Evolutionary conservation across 2,113 vertebrate genomes (phyloP), one percentile per base, ranked within the genome.

Genomic region (Planiliza haematocheilus): DNA sequence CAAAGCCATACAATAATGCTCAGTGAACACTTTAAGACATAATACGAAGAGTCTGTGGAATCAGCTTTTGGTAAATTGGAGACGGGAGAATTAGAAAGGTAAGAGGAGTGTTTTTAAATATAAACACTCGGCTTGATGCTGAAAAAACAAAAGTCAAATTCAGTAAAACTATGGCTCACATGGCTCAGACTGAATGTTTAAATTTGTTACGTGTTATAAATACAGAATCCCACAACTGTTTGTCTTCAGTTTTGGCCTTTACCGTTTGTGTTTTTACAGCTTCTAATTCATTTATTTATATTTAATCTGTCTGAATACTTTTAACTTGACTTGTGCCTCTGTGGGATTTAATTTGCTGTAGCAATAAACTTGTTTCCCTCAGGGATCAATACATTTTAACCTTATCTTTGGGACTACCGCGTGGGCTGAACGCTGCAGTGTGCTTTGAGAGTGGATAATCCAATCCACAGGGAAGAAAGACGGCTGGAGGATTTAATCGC

Each of bases 401-500:
- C 62, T 69, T 36, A 59, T 70, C 60, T 59, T 42, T 38, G 14
- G n/a, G 52, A 52, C 16, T 36, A 39, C 52, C 62, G 37, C 21
- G 57, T 17, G 34, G 21, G 12, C 43, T 37, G 43, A 46, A 38
- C 38, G 51, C 14, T 45, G 50, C 11, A 6, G 38, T 17, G 65
- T 14, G 38, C 18, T 37, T 51, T 67, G 34, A 43, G 58, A 43
- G 39, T 14, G 38, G 17, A 71, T 81, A 63, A 82, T 53, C 36
- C 49, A 64, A 72, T 30, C 41, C 57, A 69, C 56, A 53, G 66
- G 17, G 42, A 60, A 57, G 50, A 75, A 21, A 67, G 58, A 75
- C 42, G 72, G 55, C n/a, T 66, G n/a, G 70, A 60, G 42, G 56
- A 66, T 60, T 78, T 71, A 82, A 82, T 64, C 13, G n/a, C 10